phyloP scores from a whole-genome alignment of 2,113 vertebrate genomes.

The human region DNA sequence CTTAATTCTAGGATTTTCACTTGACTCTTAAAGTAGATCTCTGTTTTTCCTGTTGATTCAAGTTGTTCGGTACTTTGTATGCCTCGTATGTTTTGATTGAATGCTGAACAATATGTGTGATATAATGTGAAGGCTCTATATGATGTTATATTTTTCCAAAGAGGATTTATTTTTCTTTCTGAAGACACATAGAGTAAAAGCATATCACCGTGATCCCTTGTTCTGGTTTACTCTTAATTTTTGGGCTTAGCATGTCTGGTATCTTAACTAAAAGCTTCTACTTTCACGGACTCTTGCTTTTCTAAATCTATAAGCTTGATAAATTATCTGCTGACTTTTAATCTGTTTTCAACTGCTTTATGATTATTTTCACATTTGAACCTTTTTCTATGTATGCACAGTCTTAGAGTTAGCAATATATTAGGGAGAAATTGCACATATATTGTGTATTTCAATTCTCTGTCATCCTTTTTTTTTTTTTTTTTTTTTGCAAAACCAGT shows the following conservation, averaged over 20 bases:
- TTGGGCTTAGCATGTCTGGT: background rate
- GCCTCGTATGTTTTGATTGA: background rate
- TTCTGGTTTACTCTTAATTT: background rate
- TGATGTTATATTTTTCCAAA: background rate
- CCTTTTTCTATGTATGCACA: background rate
- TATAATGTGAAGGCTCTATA: background rate
- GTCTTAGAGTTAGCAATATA: background rate
- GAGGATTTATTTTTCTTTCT: background rate
- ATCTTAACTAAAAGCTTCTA: background rate
- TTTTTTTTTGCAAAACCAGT: background rate
- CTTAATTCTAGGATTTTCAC: background rate
- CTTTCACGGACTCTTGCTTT: background rate
- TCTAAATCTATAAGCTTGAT: background rate
- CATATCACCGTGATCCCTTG: background rate
- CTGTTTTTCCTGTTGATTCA: background rate
- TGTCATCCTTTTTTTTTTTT: background rate
- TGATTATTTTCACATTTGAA: background rate
- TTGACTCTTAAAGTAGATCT: background rate
- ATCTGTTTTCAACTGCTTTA: background rate
- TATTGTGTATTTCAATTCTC: background rate
- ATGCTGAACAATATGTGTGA: background rate
- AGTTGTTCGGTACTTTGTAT: background rate
- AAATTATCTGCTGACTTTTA: background rate
- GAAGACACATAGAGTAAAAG: background rate
- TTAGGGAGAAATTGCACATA: background rate